Evolutionary conservation across 2,888 invertebrate species (phyloP).

Genomic region (Dryomyza anilis): DNA sequence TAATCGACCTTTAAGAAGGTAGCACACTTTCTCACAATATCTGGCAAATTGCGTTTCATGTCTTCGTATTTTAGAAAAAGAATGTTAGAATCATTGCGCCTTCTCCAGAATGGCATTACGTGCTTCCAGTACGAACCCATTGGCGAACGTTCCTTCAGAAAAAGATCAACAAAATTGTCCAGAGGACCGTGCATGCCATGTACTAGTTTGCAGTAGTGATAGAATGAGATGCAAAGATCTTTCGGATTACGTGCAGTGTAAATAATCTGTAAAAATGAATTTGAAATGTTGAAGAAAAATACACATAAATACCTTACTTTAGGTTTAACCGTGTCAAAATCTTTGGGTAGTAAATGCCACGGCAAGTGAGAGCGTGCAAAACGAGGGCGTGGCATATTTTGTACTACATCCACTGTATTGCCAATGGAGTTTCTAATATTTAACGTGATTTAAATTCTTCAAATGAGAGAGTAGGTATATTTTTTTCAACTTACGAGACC

Average conservation of each 20-base stretch:
- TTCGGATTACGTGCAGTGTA: slow-evolving; percentile 90
- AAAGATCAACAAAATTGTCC: slow-evolving; percentile 77
- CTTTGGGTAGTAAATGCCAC: slow-evolving; percentile 72
- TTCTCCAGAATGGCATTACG: slow-evolving; percentile 72
- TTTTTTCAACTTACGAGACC: slow-evolving; percentile 63
- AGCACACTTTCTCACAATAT: slow-evolving; percentile 72
- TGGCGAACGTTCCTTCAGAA: slow-evolving; percentile 71
- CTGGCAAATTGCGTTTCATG: slow-evolving; percentile 74
- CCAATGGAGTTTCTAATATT: slow-evolving; percentile 62
- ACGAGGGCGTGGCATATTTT: slow-evolving; percentile 71
- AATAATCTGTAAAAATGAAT: slow-evolving; percentile 66
- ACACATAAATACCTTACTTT: slow-evolving; percentile 64
- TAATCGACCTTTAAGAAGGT: slow-evolving; percentile 65
- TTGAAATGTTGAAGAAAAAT: not conserved
- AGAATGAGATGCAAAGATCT: slow-evolving; percentile 88
- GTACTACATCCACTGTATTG: slow-evolving; percentile 75
- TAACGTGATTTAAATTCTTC: not conserved
- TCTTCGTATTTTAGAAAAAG: slow-evolving; percentile 83
- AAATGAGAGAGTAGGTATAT: not conserved
- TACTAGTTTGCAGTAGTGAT: slow-evolving; percentile 77
- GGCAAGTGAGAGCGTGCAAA: slow-evolving; percentile 79
- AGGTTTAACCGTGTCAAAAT: slow-evolving; percentile 69
- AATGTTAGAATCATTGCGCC: slow-evolving; percentile 72
- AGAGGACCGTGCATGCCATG: slow-evolving; percentile 71
- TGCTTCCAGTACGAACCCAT: slow-evolving; percentile 71